Evolutionary conservation across 1,140 invertebrate species (phyloP), one percentile per base, ranked within the genome.

Genomic region (Portunus trituberculatus): DNA sequence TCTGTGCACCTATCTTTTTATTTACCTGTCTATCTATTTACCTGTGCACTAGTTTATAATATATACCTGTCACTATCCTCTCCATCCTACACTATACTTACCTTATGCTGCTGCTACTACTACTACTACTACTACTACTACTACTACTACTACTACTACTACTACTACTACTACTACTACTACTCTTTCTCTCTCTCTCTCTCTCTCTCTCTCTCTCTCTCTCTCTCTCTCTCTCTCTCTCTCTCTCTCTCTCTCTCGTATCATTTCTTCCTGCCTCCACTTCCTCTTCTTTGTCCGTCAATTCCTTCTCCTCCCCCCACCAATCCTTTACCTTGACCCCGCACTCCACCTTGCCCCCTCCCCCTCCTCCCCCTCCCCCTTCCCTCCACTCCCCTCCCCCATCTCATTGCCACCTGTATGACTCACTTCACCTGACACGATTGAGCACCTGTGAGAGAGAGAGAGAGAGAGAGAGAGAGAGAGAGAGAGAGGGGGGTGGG

Each of bases 201-300:
- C 67, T 76, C 67, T 76, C 67, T 76, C 67, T 76, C 67, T 76
- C 67, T 76, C 67, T 76, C 67, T 76, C 67, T 76, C 67, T 76
- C 67, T 76, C 67, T 76, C 67, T 76, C 67, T 76, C 67, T 76
- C 67, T 76, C 67, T 76, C 67, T 76, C 67, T n/a, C 20, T n/a
- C n/a, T 76, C 67, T n/a, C n/a, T 76, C n/a, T n/a, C 67, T 76
- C 67, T 76, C 20, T n/a, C 67, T n/a, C 67, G 16, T 20, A 59
- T 59, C 52, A 12, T 59, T 59, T 20, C 52, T 59, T 59, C 52
- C 52, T 76, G 12, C n/a, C 20, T n/a, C 25, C 20, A 25, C 67
- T n/a, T n/a, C 67, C n/a, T n/a, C 6, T 7, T 2, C 67, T 76
- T 20, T 76, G 12, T 16, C 67, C 20, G 10, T 76, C 67, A 20